These are phyloP conservation scores for Cyanoramphus novaezelandiae DNA, from an alignment of 2,113 vertebrate species.

Conservation along the genomic window DNA sequence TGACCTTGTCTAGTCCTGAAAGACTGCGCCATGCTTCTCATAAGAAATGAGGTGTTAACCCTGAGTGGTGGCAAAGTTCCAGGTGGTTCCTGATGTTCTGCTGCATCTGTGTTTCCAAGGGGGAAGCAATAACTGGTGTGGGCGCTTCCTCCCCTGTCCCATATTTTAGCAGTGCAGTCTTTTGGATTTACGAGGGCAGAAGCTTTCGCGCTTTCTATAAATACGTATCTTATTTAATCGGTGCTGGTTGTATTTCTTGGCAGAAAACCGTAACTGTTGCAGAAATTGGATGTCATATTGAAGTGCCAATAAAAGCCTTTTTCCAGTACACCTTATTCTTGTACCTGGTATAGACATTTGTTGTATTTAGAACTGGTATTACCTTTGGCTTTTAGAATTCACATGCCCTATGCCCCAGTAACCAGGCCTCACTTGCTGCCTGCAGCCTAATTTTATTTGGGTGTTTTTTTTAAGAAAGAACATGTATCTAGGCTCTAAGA, in stretches of 20 bases:
- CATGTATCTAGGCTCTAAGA: background rate
- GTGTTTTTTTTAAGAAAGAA: background rate
- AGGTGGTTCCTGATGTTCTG: rapidly evolving
- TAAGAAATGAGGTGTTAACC: background rate
- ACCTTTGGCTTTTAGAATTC: background rate
- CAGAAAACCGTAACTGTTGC: background rate
- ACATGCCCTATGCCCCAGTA: rapidly evolving
- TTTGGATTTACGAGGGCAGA: background rate
- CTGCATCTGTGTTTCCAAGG: background rate
- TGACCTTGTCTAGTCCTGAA: background rate
- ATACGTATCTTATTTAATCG: rapidly evolving
- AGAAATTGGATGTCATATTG: background rate
- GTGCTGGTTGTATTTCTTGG: background rate
- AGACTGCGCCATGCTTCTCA: rapidly evolving
- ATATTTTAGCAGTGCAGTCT: background rate
- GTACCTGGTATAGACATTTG: background rate
- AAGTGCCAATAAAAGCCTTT: background rate
- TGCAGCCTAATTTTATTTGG: background rate
- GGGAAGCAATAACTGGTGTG: rapidly evolving
- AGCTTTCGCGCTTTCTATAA: background rate
- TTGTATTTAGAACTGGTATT: background rate
- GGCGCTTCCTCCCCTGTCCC: background rate
- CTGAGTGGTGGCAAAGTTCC: background rate
- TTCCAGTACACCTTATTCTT: background rate
- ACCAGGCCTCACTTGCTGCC: background rate